Conservation (phyloP, 2,113 vertebrate species). For the Cryptotis parvus region DNA sequence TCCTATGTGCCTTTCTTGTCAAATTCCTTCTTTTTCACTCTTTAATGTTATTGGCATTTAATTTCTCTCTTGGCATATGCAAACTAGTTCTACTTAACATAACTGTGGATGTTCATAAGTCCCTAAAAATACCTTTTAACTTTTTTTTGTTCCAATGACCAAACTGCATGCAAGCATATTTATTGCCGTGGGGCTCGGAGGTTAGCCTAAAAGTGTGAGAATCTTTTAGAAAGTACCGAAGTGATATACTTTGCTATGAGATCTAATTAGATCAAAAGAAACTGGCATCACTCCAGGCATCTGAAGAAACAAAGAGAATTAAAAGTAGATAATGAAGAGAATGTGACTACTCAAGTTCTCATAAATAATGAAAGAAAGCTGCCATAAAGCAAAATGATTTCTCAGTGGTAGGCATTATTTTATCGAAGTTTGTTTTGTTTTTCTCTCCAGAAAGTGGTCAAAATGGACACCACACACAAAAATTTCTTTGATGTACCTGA, state of each 20-base stretch:
- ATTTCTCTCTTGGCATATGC: neutral
- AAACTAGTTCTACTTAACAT: slow-evolving; percentile 73
- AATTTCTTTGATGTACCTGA: slow-evolving; percentile 60
- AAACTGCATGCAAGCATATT: slow-evolving; percentile 20
- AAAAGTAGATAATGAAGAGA: slow-evolving; percentile 45
- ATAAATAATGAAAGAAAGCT: slow-evolving; percentile 61
- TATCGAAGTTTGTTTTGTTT: neutral
- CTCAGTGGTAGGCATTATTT: slow-evolving; percentile 44
- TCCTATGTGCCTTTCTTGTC: slow-evolving; percentile 54
- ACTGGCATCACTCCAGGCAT: slow-evolving; percentile 46
- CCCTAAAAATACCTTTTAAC: slow-evolving; percentile 68
- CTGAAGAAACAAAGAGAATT: slow-evolving; percentile 61
- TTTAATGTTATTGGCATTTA: slow-evolving; percentile 71
- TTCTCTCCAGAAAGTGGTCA: slow-evolving; percentile 57
- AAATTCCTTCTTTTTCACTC: slow-evolving; percentile 67
- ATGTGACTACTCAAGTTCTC: slow-evolving; percentile 49
- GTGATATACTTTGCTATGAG: slow-evolving; percentile 47
- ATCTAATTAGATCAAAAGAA: slow-evolving; percentile 56
- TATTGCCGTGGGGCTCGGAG: slow-evolving; percentile 52
- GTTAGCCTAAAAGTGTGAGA: slow-evolving; percentile 17
- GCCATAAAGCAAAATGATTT: slow-evolving; percentile 34
- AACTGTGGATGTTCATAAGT: slow-evolving; percentile 61
- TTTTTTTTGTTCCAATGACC: slow-evolving; percentile 60
- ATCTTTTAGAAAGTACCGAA: slow-evolving; percentile 60
- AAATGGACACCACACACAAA: neutral